phyloP scores from a whole-genome alignment of 2,797 vertebrate species.

The Morelia viridis region DNA sequence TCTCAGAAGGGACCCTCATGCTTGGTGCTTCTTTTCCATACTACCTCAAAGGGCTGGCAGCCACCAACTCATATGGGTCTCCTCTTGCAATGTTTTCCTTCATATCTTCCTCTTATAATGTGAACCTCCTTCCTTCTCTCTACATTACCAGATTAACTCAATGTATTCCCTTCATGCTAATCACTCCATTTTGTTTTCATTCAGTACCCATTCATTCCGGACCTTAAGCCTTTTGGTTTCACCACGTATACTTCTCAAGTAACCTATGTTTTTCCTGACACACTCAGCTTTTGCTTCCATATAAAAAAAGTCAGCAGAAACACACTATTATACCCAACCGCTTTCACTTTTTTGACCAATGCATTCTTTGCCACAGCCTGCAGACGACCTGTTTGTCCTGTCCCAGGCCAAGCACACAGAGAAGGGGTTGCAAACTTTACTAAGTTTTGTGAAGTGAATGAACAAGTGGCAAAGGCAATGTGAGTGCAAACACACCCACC shows the following conservation, averaged over 20 bases:
- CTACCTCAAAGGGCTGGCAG: too few species aligned
- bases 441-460: too few species aligned
- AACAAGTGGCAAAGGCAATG: too few species aligned
- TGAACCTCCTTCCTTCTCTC: not conserved
- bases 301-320: not conserved
- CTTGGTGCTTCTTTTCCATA: too few species aligned
- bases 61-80: too few species aligned
- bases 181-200: too few species aligned
- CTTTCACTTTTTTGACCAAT: not conserved
- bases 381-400: not conserved
- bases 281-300: not conserved
- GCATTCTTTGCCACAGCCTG: not conserved
- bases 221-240: not conserved
- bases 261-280: not conserved
- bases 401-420: not conserved
- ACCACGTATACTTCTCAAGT: not conserved
- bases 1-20: too few species aligned
- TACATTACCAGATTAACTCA: not conserved
- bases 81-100: too few species aligned
- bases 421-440: too few species aligned
- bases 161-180: not conserved
- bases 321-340: not conserved
- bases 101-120: not conserved
- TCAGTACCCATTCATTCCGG: not conserved
- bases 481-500: too few species aligned